Percentiles rank a stretch among this genome's conserved stretches.
Evolutionary conservation across 2,888 invertebrate genomes (phyloP).

Genomic region (Diaperis boleti): DNA sequence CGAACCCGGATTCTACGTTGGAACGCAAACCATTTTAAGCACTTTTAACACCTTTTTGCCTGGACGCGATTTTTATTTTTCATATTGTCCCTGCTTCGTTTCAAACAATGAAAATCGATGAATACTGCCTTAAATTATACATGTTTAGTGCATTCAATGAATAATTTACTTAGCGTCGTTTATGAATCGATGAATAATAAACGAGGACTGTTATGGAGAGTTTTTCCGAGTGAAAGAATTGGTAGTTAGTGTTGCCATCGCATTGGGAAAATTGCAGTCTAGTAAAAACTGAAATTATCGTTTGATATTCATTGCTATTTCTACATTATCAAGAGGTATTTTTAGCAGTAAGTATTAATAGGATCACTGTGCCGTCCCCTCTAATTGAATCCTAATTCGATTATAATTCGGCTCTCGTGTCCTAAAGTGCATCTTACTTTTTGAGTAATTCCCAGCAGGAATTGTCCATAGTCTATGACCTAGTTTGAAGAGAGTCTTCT

Average conservation of each 20-base stretch:
- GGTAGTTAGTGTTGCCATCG: too few species aligned
- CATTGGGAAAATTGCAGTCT: too few species aligned
- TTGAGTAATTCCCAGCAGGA: conserved; percentile 8
- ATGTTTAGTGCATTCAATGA: conserved; percentile 2
- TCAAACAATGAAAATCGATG: not conserved
- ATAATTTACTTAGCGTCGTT: conserved; percentile 4
- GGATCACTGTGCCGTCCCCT: too few species aligned
- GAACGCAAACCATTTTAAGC: too few species aligned
- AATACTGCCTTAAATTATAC: conserved; percentile 5
- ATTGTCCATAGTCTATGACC: conserved; percentile 43
- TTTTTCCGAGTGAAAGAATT: not conserved
- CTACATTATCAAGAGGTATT: too few species aligned
- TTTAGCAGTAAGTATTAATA: too few species aligned
- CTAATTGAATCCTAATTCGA: not conserved
- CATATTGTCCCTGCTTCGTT: too few species aligned
- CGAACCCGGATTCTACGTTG: too few species aligned
- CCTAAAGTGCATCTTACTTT: conserved; percentile 8
- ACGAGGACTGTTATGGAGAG: not conserved
- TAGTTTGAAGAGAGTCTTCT: conserved; percentile 50
- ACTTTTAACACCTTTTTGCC: too few species aligned
- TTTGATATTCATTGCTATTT: too few species aligned
- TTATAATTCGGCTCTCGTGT: not conserved
- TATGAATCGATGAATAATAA: conserved; percentile 4
- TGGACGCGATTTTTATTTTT: too few species aligned
- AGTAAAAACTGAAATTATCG: too few species aligned